Percentiles rank a stretch among this genome's conserved stretches.
Conservation (phyloP, 2,113 vertebrate species). For the Origma solitaria region DNA sequence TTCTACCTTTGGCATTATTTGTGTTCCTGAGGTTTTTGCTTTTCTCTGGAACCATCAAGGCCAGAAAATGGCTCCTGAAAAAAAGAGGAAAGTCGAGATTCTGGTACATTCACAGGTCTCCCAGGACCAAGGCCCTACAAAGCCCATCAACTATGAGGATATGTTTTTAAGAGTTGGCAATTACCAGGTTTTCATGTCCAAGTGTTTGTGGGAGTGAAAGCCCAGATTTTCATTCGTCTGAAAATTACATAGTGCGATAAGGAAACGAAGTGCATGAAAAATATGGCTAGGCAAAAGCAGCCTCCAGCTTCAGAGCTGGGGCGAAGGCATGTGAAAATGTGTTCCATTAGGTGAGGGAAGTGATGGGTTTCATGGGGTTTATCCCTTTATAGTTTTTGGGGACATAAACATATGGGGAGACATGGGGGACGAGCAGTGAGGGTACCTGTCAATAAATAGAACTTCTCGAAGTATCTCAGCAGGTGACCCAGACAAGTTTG, state of each 20-base stretch:
- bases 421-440: background rate
- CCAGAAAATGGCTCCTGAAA: background rate
- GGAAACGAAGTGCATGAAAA: background rate
- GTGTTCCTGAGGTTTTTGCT: background rate
- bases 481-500: background rate
- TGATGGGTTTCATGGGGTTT: accelerated
- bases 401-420: background rate
- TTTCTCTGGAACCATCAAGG: background rate
- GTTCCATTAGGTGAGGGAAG: conserved; percentile 22
- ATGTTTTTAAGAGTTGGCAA: background rate
- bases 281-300: background rate
- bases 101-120: conserved; percentile 25
- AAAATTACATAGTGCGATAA: conserved; percentile 19
- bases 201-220: conserved; percentile 18
- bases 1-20: background rate
- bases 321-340: conserved; percentile 3
- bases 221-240: conserved; percentile 25
- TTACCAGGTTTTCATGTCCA: background rate
- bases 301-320: background rate
- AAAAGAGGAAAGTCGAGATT: background rate
- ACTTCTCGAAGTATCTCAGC: background rate
- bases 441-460: background rate
- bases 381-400: background rate
- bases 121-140: background rate
- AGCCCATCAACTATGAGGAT: background rate